Conservation (phyloP, 2,797 vertebrate species). For the Syndactyla subalaris region DNA sequence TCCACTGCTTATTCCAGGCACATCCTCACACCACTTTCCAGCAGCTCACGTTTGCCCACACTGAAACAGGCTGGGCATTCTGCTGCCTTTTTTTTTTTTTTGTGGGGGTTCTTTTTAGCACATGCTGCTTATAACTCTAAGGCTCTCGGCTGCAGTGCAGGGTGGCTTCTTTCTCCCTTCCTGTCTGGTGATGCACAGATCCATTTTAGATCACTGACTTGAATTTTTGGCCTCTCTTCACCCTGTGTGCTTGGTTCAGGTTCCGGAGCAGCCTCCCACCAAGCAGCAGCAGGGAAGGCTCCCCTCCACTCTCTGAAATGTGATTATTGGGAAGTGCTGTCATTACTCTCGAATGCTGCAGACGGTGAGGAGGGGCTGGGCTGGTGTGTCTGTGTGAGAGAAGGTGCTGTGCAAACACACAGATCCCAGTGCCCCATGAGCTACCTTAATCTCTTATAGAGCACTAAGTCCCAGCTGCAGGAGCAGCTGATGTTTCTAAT, state of each 20-base stretch:
- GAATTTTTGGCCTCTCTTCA: not conserved
- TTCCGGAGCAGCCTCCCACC: not conserved
- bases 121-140: not conserved
- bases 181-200: not conserved
- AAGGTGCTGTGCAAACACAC: not conserved
- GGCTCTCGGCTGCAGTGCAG: not conserved
- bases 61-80: slow-evolving; percentile 19
- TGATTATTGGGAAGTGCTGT: not conserved
- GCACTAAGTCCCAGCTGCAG: not conserved
- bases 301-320: not conserved
- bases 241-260: not conserved
- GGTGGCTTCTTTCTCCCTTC: not conserved
- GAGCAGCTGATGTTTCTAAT: not conserved
- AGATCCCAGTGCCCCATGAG: not conserved
- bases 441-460: not conserved
- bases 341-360: not conserved
- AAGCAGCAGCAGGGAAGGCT: not conserved
- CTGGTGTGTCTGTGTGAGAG: not conserved
- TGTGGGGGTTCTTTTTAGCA: not conserved
- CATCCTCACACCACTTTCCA: not conserved
- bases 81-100: not conserved
- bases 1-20: slow-evolving; percentile 26
- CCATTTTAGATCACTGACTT: not conserved
- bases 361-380: fast-evolving
- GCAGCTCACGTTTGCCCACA: slow-evolving; percentile 26